Evolutionary conservation across 2,797 vertebrate species (phyloP), one percentile per base, ranked within the genome.

Genomic region (Coregonus sp.): DNA sequence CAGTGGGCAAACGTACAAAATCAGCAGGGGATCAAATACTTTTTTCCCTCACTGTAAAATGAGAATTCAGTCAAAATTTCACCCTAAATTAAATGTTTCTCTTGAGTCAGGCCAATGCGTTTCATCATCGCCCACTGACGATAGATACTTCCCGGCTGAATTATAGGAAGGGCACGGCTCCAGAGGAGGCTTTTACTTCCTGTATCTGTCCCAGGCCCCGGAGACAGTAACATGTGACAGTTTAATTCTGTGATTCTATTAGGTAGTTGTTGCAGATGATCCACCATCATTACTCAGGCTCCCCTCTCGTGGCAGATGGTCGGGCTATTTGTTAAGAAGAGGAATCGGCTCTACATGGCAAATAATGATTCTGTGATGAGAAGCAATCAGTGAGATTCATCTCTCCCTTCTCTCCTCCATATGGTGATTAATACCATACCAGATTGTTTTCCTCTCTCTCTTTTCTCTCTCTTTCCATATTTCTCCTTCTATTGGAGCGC

Each of bases 371-470:
- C 71, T 66, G 70, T 67, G 68, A 86, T 82, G 73, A 76, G 75
- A 81, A 76, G 73, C 71, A 75, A 88, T 86, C 82, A 80, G 79
- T 70, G 68, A 75, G 76, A 80, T 85, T 81, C 52, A 78, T 84
- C 80, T 85, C 54, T 47, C 40, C 25, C 35, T 61, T 63, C 31
- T 61, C 37, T 29, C 20, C 37, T 31, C 77, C 80, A 77, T 79
- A 78, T 78, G 73, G 69, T 86, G 84, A 84, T 81, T 75, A 81
- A 78, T 75, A 75, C 72, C 11, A 50, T 35, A 72, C 25, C 25
- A 29, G 31, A 25, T 47, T 15, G 15, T 52, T 52, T 18, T 14
- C 14, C 35, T 25, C 29, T 29, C 15, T 54, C 31, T 11, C 51
- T 31, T 47, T 47, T 15, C 15, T 11, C 51, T 31, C 63, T 15